Conservation (phyloP, 2,797 vertebrate species). For the Psittacula echo region DNA sequence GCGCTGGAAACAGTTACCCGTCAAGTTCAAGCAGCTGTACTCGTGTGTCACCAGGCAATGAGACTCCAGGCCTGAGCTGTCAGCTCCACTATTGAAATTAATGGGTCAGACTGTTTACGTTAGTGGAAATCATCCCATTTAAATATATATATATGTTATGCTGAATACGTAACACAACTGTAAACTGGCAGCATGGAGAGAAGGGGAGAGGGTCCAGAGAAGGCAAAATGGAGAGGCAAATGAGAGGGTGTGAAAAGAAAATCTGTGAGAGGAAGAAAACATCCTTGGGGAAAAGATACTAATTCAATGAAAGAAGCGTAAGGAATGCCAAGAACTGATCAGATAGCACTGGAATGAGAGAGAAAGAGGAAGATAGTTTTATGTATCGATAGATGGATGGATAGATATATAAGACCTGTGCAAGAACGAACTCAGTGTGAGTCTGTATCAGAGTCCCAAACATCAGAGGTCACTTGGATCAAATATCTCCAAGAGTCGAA, state of each 20-base stretch:
- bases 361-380: neutral
- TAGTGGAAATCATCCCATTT: slow-evolving; percentile 34
- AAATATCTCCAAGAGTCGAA: neutral
- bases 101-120: slow-evolving; percentile 40
- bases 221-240: neutral
- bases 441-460: neutral
- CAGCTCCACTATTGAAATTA: slow-evolving; percentile 41
- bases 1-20: slow-evolving; percentile 57
- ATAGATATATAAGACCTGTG: neutral
- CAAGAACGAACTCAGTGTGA: neutral
- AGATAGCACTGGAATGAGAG: slow-evolving; percentile 23
- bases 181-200: neutral
- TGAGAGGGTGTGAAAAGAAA: slow-evolving; percentile 42
- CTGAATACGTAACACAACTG: neutral
- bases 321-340: slow-evolving; percentile 37
- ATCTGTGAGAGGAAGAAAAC: neutral
- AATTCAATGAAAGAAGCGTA: neutral
- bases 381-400: neutral
- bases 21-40: slow-evolving; percentile 54
- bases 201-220: neutral
- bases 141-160: neutral
- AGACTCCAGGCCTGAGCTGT: slow-evolving; percentile 43
- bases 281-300: neutral
- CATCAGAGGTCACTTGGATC: neutral
- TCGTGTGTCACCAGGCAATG: slow-evolving; percentile 56